Percentiles rank a stretch among this genome's conserved stretches.
phyloP scores from a whole-genome alignment of 2,113 vertebrate genomes.

The Neoarius graeffei region DNA sequence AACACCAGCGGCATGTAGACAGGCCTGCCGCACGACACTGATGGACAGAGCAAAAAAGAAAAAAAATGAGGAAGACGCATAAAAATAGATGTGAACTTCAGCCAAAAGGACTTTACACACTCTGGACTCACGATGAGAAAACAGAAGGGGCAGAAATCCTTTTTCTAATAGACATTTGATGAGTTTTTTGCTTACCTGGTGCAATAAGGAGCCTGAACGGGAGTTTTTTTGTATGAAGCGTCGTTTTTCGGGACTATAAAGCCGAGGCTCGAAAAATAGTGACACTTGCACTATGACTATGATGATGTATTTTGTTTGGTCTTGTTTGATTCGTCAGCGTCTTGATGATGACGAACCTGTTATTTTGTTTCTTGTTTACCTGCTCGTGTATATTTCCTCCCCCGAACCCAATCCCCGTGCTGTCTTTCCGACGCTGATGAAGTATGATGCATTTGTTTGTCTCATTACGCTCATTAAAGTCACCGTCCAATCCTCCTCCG shows the following conservation, averaged over 20 bases:
- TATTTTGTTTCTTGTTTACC: conserved; percentile 42
- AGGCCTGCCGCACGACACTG: conserved; percentile 62
- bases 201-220: conserved; percentile 60
- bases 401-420: background rate
- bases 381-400: conserved; percentile 9
- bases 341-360: conserved; percentile 35
- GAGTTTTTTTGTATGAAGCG: conserved; percentile 46
- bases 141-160: conserved; percentile 33
- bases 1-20: conserved; percentile 85
- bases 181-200: conserved; percentile 54
- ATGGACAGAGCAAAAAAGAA: background rate
- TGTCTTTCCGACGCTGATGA: background rate
- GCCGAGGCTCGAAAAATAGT: conserved; percentile 38
- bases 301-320: conserved; percentile 36
- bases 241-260: conserved; percentile 27
- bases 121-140: conserved; percentile 44
- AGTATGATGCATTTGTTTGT: conserved; percentile 10
- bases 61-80: background rate
- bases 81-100: conserved; percentile 49
- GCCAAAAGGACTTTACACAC: conserved; percentile 69
- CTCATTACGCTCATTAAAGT: conserved; percentile 35
- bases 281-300: conserved; percentile 57
- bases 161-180: conserved; percentile 56
- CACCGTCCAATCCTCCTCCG: conserved; percentile 1
- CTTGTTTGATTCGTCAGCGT: conserved; percentile 42